Base-by-base conservation (phyloP, 2,888 invertebrate species). In the Coremacera marginata region DNA sequence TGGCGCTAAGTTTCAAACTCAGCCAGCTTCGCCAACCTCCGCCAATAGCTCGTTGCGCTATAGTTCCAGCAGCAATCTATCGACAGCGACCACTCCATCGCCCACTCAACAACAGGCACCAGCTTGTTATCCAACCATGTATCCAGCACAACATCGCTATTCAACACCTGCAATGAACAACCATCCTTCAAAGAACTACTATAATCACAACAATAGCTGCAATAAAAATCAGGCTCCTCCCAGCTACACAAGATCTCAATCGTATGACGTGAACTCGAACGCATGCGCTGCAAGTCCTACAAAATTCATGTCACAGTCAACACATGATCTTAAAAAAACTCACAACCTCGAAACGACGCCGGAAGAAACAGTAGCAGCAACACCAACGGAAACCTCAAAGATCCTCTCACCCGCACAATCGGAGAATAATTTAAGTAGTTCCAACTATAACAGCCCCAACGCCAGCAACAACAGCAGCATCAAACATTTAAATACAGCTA, bases 1-100 rank as follows among this genome's bases (percentile, higher is more conserved):
- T 77, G 91, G 91, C 68, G 92, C 90, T 4, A 92, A 92, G 84
- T 86, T 88, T 77, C 88, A 88, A 70, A 85, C 78, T 31, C 84
- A 83, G 70, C 81, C 83, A 63, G 78, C 80, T 31, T 84, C 86
- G 19, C 85, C 85, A 22, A 84, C 83, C 5, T 83, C 84, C 16
- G 82, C 83, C n/a, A 84, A 83, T 67, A 80, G 81, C 44, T 78
- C 80, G 74, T 80, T 88, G 79, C 86, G 88, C 49, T 89, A 88
- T 81, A 86, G 88, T 76, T 87, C 87, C 72, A 89, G 85, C 73
- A 88, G 86, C 78, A 89, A 86, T 80, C 83, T 88, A 31, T 79
- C 87, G 34, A 80, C 83, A 62, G 80, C 81, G 27, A 77, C 77
- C 63, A 77, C 75, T 49, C 57, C 77, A 74, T 51, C 79, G 74